phyloP scores from a whole-genome alignment of 2,888 invertebrate genomes.

The Agrochola circellaris region DNA sequence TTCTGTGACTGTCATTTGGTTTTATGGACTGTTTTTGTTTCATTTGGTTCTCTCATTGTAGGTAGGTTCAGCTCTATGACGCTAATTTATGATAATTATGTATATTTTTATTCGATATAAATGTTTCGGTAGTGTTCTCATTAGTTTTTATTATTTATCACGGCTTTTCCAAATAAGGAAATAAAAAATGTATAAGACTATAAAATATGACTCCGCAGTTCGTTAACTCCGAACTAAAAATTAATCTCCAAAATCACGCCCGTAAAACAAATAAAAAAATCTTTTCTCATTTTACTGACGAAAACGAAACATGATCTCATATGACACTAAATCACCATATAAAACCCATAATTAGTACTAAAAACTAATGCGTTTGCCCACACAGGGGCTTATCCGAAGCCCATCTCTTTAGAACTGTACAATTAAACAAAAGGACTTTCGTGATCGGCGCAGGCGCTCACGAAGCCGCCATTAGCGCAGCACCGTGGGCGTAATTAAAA shows the following conservation, averaged over 20 bases:
- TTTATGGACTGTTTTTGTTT: conserved; percentile 19
- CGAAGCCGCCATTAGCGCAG: conserved; percentile 84
- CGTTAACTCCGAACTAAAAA: conserved; percentile 46
- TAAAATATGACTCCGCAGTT: conserved; percentile 50
- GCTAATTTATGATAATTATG: conserved; percentile 34
- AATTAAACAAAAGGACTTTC: conserved; percentile 81
- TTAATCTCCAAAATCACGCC: conserved; percentile 40
- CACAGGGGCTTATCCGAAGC: conserved; percentile 70
- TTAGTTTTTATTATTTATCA: conserved; percentile 43
- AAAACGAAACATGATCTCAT: conserved; percentile 59
- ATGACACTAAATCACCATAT: conserved; percentile 64
- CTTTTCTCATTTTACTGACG: conserved; percentile 50
- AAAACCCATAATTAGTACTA: conserved; percentile 67
- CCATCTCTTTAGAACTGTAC: conserved; percentile 79
- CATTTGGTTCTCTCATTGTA: background rate
- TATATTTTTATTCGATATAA: conserved; percentile 27
- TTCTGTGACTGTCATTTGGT: conserved; percentile 5
- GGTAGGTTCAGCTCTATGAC: background rate
- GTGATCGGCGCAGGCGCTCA: conserved; percentile 81
- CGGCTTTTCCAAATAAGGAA: conserved; percentile 14
- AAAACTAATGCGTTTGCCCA: conserved; percentile 68
- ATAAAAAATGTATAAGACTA: conserved; percentile 38
- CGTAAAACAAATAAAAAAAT: conserved; percentile 33
- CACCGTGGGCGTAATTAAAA: conserved; percentile 89
- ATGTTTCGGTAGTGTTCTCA: conserved; percentile 17